Conservation (phyloP, 92 coral and sea anemone genomes). For the Actinostola sp. region DNA sequence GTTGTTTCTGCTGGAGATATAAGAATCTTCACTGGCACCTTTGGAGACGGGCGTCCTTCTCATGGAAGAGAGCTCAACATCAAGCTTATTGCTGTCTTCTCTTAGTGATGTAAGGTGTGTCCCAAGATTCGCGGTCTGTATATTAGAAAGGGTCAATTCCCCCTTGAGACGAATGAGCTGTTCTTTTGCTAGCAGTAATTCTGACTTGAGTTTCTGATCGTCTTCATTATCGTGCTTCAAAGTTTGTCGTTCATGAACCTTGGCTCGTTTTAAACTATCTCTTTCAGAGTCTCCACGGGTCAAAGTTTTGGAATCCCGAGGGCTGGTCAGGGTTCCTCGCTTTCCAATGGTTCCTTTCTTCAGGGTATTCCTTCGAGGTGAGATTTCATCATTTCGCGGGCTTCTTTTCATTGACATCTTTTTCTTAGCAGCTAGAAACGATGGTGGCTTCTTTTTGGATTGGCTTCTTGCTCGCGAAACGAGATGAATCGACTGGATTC, state of each 20-base stretch:
- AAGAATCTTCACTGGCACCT: constrained; percentile 40
- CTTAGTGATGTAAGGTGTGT: constrained; percentile 76
- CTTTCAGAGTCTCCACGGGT: constrained; percentile 16
- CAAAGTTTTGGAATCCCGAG: constrained; percentile 17
- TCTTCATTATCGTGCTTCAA: constrained; percentile 34
- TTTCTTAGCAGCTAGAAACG: constrained; percentile 10
- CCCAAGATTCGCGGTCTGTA: constrained; percentile 80
- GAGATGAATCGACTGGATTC: constrained; percentile 38
- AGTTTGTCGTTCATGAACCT: constrained; percentile 10
- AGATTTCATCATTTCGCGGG: constrained; percentile 26
- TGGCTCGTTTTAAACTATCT: constrained; percentile 12
- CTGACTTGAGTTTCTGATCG: constrained; percentile 79
- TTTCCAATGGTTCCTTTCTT: constrained; percentile 17
- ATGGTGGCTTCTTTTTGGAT: constrained; percentile 8
- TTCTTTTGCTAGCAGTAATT: constrained; percentile 83
- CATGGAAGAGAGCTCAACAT: constrained; percentile 78
- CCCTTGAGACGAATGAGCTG: constrained; percentile 87
- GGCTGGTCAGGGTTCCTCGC: constrained; percentile 19
- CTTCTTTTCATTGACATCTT: constrained; percentile 17
- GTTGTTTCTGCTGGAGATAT: constrained; percentile 47
- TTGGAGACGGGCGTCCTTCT: constrained; percentile 52
- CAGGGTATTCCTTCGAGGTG: constrained; percentile 10
- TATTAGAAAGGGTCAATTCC: constrained; percentile 76
- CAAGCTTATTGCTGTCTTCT: constrained; percentile 84
- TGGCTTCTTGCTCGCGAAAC: constrained; percentile 34